Evolutionary conservation across 2,113 vertebrate species (phyloP).

Genomic region (Prunella fulvescens): DNA sequence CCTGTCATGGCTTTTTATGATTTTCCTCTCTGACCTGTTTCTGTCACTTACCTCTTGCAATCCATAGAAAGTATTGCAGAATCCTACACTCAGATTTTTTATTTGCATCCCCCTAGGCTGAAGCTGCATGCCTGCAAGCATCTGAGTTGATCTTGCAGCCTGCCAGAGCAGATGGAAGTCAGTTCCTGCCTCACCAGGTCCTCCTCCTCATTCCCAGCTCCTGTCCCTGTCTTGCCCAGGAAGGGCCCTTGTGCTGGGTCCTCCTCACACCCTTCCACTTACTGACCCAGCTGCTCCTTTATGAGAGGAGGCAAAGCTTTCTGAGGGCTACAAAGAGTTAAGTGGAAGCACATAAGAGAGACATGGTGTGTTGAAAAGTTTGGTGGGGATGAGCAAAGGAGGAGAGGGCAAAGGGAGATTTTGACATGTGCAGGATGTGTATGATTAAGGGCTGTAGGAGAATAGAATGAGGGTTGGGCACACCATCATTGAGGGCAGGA

Average conservation of each 20-base stretch:
- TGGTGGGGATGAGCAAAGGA: neutral
- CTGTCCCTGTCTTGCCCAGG: rapidly evolving
- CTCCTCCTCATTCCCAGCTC: neutral
- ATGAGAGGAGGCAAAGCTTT: neutral
- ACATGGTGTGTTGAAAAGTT: neutral
- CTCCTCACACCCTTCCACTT: neutral
- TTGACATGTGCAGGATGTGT: rapidly evolving
- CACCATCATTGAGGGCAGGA: rapidly evolving
- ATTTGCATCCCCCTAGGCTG: neutral
- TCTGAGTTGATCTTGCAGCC: neutral
- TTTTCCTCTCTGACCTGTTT: neutral
- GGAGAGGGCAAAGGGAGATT: neutral
- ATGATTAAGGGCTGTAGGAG: neutral
- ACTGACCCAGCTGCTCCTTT: neutral
- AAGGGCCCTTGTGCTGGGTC: neutral
- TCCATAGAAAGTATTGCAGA: neutral
- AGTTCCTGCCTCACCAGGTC: neutral
- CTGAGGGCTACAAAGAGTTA: neutral
- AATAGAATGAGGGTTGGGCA: neutral
- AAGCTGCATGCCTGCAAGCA: neutral
- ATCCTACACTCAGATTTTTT: neutral
- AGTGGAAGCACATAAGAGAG: neutral
- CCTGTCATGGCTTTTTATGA: neutral
- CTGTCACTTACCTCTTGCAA: neutral
- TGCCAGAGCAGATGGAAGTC: neutral